phyloP scores from a whole-genome alignment of 2,888 invertebrate species.

The Cheilosia variabilis region DNA sequence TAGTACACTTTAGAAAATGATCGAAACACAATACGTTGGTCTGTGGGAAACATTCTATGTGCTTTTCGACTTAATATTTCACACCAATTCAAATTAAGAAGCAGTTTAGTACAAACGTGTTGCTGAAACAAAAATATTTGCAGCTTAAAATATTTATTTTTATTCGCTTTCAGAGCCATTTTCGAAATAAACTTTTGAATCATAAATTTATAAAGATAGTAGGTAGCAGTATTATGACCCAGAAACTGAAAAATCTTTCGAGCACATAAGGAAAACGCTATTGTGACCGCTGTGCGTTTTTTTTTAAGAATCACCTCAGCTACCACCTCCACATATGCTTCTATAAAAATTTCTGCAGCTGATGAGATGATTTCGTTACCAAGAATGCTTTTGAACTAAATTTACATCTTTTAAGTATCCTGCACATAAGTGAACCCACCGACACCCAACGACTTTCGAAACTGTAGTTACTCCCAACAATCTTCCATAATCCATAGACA shows the following conservation, averaged over 20 bases:
- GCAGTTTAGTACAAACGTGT: not conserved
- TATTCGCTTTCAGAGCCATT: too few species aligned
- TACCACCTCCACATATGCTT: slow-evolving; percentile 43
- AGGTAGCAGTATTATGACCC: too few species aligned
- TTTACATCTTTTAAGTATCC: slow-evolving; percentile 56
- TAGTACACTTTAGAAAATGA: slow-evolving; percentile 6
- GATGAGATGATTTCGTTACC: slow-evolving; percentile 69
- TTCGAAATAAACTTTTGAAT: too few species aligned
- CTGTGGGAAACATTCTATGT: not conserved
- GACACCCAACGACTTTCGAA: slow-evolving; percentile 58
- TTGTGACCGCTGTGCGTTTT: slow-evolving; percentile 23
- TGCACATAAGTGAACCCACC: slow-evolving; percentile 13
- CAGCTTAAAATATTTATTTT: too few species aligned
- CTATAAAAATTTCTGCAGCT: slow-evolving; percentile 59
- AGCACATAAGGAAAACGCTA: slow-evolving; percentile 20
- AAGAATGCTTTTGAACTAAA: slow-evolving; percentile 62
- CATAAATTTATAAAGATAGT: too few species aligned
- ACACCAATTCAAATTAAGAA: not conserved
- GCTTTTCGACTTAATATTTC: not conserved
- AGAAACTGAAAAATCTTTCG: not conserved
- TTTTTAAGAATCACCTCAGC: slow-evolving; percentile 27
- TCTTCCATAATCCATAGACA: too few species aligned
- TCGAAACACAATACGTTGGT: not conserved
- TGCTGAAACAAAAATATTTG: too few species aligned
- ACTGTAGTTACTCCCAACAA: slow-evolving; percentile 71